phyloP scores from a whole-genome alignment of 2,888 invertebrate genomes.

The Drosophila mettleri region DNA sequence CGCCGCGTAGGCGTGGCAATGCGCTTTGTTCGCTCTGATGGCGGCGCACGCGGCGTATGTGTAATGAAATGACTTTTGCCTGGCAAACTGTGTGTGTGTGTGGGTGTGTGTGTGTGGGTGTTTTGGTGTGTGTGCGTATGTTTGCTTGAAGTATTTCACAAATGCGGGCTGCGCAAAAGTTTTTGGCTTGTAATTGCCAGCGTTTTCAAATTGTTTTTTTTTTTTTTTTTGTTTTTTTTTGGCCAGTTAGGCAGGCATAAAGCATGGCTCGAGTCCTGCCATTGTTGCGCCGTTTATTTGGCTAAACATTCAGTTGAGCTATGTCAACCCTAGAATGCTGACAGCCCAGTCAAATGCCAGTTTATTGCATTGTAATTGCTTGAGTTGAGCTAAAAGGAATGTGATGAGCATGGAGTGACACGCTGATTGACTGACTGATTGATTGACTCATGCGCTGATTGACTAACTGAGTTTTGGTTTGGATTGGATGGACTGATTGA shows the following conservation, averaged over 20 bases:
- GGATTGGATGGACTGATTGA: background rate
- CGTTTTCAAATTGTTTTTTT: conserved; percentile 26
- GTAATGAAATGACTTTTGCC: conserved; percentile 38
- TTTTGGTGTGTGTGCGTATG: conserved; percentile 10
- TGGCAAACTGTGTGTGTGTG: background rate
- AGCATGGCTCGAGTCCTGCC: conserved; percentile 18
- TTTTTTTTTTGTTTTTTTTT: conserved; percentile 6
- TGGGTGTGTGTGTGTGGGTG: conserved; percentile 1
- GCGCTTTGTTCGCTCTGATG: conserved; percentile 29
- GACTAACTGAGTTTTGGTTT: too few relatives aligned
- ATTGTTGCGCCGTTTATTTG: conserved; percentile 44
- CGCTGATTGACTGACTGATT: background rate
- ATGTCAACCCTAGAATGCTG: background rate
- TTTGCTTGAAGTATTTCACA: conserved; percentile 34
- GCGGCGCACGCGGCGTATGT: conserved; percentile 47
- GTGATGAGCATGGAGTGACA: background rate
- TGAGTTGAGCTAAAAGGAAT: background rate
- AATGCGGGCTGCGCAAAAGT: conserved; percentile 48
- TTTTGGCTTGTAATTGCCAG: conserved; percentile 50
- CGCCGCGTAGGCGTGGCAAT: conserved; percentile 19
- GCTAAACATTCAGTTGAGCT: conserved; percentile 28
- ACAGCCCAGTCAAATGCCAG: conserved; percentile 31
- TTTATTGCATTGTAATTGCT: background rate
- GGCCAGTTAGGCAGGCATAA: conserved; percentile 28
- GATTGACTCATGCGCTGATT: background rate